These are phyloP conservation scores for zebrafish (Danio rerio) DNA, from an alignment of 2,113 vertebrate species.

Conservation along the genomic window DNA sequence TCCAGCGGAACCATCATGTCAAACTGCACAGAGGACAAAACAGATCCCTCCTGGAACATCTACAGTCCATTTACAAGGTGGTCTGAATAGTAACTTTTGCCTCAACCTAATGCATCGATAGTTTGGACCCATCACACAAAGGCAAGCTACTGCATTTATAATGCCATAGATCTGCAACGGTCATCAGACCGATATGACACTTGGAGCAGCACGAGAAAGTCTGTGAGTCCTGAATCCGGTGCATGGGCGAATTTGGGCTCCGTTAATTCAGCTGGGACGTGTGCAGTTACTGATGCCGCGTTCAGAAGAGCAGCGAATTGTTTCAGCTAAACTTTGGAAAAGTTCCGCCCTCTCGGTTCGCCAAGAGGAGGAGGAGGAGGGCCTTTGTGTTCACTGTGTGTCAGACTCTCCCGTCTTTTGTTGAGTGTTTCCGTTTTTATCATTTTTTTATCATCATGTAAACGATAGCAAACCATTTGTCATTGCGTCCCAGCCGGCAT, in stretches of 20 bases:
- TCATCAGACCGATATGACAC: conserved; percentile 6
- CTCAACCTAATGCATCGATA: conserved; percentile 53
- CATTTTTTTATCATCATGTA: background rate
- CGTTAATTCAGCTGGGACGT: conserved; percentile 24
- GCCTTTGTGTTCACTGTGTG: conserved; percentile 39
- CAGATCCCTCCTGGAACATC: conserved; percentile 50
- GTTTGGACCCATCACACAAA: conserved; percentile 44
- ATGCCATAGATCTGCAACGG: background rate
- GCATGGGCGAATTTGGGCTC: background rate
- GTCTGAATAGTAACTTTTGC: conserved; percentile 58
- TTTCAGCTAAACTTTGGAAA: conserved; percentile 65
- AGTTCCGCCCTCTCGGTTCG: conserved; percentile 72
- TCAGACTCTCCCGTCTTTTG: background rate
- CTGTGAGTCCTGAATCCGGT: background rate
- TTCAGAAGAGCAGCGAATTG: conserved; percentile 65
- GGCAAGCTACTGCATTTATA: background rate
- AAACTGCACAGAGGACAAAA: conserved; percentile 49
- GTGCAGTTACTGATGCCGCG: conserved; percentile 33
- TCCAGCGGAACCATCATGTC: conserved; percentile 69
- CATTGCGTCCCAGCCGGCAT: too few relatives aligned
- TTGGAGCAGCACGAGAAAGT: background rate
- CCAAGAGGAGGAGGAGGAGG: conserved; percentile 76
- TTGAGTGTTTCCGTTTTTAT: background rate
- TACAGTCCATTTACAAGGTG: conserved; percentile 59
- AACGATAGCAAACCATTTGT: background rate